Evolutionary conservation across 2,888 invertebrate genomes (phyloP), one percentile per base, ranked within the genome.

Genomic region (Lampropteryx suffumata): DNA sequence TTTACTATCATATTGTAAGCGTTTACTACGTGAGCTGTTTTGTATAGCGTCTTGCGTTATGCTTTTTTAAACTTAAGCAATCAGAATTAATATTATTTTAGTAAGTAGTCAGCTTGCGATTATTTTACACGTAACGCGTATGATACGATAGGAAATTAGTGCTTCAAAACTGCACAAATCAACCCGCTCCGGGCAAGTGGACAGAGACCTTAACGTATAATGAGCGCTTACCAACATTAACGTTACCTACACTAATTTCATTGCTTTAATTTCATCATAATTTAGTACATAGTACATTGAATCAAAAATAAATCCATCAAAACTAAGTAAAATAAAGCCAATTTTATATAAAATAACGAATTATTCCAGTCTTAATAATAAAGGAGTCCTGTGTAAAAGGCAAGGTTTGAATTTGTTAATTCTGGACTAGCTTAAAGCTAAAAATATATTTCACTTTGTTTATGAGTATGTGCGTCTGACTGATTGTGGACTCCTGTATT

Each of bases 211-310:
- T 62, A 61, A 64, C 64, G 64, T 53, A 48, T 51, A 67, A 65
- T 65, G 63, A 67, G 37, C 50, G 49, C 54, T 59, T 60, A 62
- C 65, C 54, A 55, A 50, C 52, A 26, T 37, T 39, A 33, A 61
- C 58, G 61, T 71, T 70, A 71, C 55, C 8, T 33, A 33, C 14
- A 57, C 73, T 76, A 78, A 69, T 65, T 78, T 76, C 64, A 79
- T 80, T 81, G 80, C 79, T 82, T 79, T 66, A 54, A 67, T 73
- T 79, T 71, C 67, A 54, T 61, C 60, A 55, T 65, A 65, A 71
- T 64, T 69, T 70, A 78, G 73, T 75, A 77, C 74, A 76, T 74
- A 50, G 62, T 50, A 61, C 33, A 53, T 36, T 40, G 33, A 46
- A 41, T 56, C 12, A 43, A 52, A 60, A 51, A 35, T 47, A 55